These are phyloP conservation scores for Gymnosoma rotundatum DNA, from an alignment of 2,888 invertebrate species.

Conservation along the genomic window DNA sequence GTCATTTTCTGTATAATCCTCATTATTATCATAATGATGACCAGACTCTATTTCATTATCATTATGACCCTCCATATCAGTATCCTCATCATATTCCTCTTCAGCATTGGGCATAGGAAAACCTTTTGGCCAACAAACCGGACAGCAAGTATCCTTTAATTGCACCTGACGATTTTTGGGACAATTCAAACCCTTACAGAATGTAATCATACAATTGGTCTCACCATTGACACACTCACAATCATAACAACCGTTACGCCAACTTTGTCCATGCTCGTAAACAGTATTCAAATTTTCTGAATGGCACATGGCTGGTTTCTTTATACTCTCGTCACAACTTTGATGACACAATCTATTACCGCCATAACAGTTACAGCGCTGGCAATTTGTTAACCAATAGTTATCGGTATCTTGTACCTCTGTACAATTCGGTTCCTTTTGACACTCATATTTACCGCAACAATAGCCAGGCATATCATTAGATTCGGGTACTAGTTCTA, in stretches of 20 bases:
- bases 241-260: conserved; percentile 80
- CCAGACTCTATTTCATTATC: conserved; percentile 41
- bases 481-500: conserved; percentile 77
- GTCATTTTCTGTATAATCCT: conserved; percentile 63
- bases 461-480: conserved; percentile 82
- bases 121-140: conserved; percentile 80
- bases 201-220: conserved; percentile 77
- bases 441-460: conserved; percentile 83
- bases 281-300: conserved; percentile 77
- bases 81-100: conserved; percentile 71
- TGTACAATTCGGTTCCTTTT: conserved; percentile 80
- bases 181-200: conserved; percentile 78
- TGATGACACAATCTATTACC: conserved; percentile 79
- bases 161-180: conserved; percentile 77
- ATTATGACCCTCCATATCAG: conserved; percentile 35
- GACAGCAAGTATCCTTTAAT: conserved; percentile 79
- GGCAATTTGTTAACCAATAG: conserved; percentile 79
- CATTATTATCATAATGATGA: conserved; percentile 52
- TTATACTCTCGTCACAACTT: conserved; percentile 78
- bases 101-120: conserved; percentile 76
- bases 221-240: conserved; percentile 80
- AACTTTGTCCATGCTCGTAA: conserved; percentile 79
- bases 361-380: conserved; percentile 78
- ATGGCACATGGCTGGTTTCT: conserved; percentile 76
- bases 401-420: conserved; percentile 75